phyloP scores from a whole-genome alignment of 2,797 vertebrate genomes.

The Furcifer pardalis region DNA sequence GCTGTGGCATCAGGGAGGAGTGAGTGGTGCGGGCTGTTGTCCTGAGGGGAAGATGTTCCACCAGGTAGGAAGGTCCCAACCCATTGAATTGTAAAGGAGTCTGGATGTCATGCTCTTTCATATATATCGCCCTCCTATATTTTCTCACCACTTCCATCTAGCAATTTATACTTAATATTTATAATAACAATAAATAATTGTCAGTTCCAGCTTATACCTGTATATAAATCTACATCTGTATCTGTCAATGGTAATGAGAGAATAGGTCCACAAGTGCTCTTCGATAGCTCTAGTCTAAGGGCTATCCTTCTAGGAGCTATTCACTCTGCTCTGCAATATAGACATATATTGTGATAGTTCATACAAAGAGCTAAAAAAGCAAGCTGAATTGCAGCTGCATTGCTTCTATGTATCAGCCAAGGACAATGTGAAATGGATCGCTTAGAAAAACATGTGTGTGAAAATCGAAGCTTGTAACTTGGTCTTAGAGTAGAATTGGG shows the following conservation, averaged over 20 bases:
- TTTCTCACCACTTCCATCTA: not conserved
- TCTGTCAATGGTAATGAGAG: not conserved
- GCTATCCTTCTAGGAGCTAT: not conserved
- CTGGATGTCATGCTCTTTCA: too few relatives aligned
- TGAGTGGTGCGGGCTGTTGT: too few relatives aligned
- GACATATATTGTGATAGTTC: conserved; percentile 62
- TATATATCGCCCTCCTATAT: not conserved
- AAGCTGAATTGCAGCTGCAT: conserved; percentile 58
- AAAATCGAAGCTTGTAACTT: conserved; percentile 49
- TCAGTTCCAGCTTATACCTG: too few relatives aligned
- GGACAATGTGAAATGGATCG: conserved; percentile 62
- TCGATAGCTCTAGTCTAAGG: not conserved
- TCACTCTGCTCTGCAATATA: conserved; percentile 30
- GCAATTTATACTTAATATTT: too few relatives aligned
- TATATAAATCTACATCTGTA: too few relatives aligned
- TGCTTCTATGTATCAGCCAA: conserved; percentile 58
- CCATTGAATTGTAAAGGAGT: not conserved
- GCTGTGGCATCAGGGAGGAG: too few relatives aligned
- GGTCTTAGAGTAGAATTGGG: conserved; percentile 61
- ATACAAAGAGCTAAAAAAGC: conserved; percentile 63
- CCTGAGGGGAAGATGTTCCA: too few relatives aligned
- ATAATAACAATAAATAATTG: too few relatives aligned
- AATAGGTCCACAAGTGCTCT: not conserved
- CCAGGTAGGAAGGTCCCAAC: too few relatives aligned
- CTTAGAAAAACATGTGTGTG: conserved; percentile 48